Evolutionary conservation across 2,888 invertebrate genomes (phyloP), one percentile per base, ranked within the genome.

Genomic region (Synanthedon tipuliformis): DNA sequence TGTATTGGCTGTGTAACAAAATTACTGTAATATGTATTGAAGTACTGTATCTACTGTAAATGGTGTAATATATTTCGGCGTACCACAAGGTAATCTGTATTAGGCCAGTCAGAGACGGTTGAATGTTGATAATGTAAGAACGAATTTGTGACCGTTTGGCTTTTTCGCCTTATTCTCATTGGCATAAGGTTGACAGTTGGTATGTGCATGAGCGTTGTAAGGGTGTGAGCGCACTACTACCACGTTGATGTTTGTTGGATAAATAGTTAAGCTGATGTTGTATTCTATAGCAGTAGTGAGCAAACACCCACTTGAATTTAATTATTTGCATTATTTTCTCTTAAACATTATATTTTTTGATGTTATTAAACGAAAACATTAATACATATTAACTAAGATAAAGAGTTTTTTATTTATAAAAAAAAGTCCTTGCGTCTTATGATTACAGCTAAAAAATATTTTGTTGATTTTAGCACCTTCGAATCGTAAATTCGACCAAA

Each of bases 1-100:
- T 73, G 68, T 77, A 75, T 81, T 79, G 84, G 84, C 83, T 84
- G 83, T 83, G 81, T 85, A 66, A 61, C 72, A 76, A 73, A 76
- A 74, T 78, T 73, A 74, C 73, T 73, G 69, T 68, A 73, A 74
- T 64, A 63, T 61, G 64, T 64, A 60, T 60, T 69, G 69, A 70
- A 71, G 65, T 34, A 72, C 73, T 78, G 69, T 76, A n/a, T n/a
- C n/a, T n/a, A 77, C 71, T 71, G 68, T 73, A 71, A 69, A 71
- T 61, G 60, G 61, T 64, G 61, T 65, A 59, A 50, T 18, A 50
- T 50, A 12, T 50, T 50, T 16, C 12, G 23, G 16, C 18, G 45
- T 45, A 15, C 13, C 45, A 45, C 50, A 50, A 12, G 23, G 23
- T 23, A 23, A 23, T 23, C 23, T 23, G 23, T 23, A 45, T 45